Evolutionary conservation across 2,888 invertebrate genomes (phyloP).

Genomic region (Eupithecia dodoneata): DNA sequence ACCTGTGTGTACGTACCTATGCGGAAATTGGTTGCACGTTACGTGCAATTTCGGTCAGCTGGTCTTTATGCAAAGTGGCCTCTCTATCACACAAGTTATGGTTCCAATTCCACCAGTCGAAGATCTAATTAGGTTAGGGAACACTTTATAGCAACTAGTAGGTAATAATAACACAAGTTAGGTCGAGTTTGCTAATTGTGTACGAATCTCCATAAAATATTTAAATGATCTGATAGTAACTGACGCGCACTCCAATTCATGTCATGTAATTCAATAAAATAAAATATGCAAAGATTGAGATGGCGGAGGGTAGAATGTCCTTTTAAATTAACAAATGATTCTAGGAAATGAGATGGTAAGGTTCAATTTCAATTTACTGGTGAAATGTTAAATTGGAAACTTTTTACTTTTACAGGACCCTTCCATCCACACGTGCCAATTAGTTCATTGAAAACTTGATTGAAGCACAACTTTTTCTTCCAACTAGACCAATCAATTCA

Average conservation of each 20-base stretch:
- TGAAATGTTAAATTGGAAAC: constrained; percentile 9
- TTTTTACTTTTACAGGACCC: constrained; percentile 19
- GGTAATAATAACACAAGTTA: neutral
- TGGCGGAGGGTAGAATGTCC: neutral
- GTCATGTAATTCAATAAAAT: neutral
- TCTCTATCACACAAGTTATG: constrained; percentile 54
- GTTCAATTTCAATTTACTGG: constrained; percentile 1
- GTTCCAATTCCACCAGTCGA: constrained; percentile 53
- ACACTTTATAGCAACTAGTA: neutral
- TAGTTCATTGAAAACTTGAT: constrained; percentile 30
- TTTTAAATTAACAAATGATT: neutral
- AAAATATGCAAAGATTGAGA: neutral
- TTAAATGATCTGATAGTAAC: neutral
- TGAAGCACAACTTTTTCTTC: constrained; percentile 33
- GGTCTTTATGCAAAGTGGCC: constrained; percentile 54
- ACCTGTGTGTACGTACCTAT: constrained; percentile 42
- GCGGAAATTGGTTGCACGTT: constrained; percentile 71
- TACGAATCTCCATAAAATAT: neutral
- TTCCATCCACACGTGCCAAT: constrained; percentile 26
- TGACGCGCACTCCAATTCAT: neutral
- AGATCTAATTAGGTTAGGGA: neutral
- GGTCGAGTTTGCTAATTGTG: neutral
- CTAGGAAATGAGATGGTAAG: neutral
- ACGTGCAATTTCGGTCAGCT: constrained; percentile 54
- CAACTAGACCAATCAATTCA: constrained; percentile 32